Evolutionary conservation across 1,140 invertebrate genomes (phyloP).

Genomic region (Bombus cullumanus): DNA sequence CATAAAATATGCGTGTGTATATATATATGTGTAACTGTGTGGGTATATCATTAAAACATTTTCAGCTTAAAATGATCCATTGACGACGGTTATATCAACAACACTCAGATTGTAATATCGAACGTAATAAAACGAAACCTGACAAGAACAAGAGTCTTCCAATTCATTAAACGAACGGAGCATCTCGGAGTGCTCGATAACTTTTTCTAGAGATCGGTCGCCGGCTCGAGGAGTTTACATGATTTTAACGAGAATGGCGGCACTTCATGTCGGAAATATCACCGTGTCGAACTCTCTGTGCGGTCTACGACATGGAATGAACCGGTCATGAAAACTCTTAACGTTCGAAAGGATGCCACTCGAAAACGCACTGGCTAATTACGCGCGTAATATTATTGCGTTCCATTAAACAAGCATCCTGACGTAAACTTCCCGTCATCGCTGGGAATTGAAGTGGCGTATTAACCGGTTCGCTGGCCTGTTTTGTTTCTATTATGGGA

Average conservation of each 20-base stretch:
- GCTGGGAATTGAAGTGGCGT: conserved; percentile 58
- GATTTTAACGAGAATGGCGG: conserved; percentile 41
- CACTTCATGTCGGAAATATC: conserved; percentile 24
- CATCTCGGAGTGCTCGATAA: neutral
- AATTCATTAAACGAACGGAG: neutral
- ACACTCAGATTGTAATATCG: neutral
- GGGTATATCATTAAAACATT: no score
- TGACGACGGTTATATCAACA: neutral
- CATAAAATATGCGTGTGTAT: no score
- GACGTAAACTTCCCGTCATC: conserved; percentile 66
- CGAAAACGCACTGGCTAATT: conserved; percentile 71
- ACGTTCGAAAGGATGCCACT: conserved; percentile 58
- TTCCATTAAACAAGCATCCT: conserved; percentile 69
- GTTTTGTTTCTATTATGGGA: conserved; percentile 72
- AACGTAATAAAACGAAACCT: neutral
- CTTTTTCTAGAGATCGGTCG: neutral
- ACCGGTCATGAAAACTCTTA: conserved; percentile 49
- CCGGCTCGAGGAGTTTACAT: neutral
- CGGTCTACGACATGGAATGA: neutral
- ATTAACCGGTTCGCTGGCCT: conserved; percentile 61
- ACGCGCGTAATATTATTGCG: conserved; percentile 72
- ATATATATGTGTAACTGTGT: no score
- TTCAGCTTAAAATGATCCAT: neutral
- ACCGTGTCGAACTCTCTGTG: conserved; percentile 7
- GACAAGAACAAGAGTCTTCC: neutral